Base-by-base conservation (phyloP, 2,113 vertebrate genomes). In the Pterocles gutturalis region DNA sequence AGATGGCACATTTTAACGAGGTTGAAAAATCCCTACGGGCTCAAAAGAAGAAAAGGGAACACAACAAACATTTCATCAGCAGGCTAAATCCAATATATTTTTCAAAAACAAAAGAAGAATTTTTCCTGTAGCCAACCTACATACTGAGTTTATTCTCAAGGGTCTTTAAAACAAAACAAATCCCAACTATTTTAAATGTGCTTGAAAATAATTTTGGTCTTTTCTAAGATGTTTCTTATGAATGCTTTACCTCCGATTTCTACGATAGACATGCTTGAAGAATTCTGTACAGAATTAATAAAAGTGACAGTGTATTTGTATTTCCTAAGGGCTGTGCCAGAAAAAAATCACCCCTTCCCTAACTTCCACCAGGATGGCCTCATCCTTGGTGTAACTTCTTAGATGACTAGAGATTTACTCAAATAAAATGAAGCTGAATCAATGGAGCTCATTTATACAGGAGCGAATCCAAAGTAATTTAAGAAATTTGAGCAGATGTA, bases 1-100 rank as follows among this genome's bases (percentile, higher is more conserved):
- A 95, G 94, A 93, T 97, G 91, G 86, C 73, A 84, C 31, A 91
- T 79, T 90, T 92, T 95, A 95, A 93, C 7, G 0, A 93, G 90
- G 53, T 77, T 86, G 70, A 90, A 90, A 93, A 93, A 83, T 71
- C 86, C 58, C 83, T 28, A 7, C 7, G 10, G 82, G 86, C 55
- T 93, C 43, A 89, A 95, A 88, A 72, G 36, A 86, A 89, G 79
- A 92, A 80, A 53, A 61, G n/a, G n/a, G 72, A 71, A 45, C 80
- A 62, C 29, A 75, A 55, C 43, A 78, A 90, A 79, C 8, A 49
- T 76, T 95, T 96, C 45, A 77, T 95, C 81, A 96, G 46, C 73
- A 53, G 15, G 38, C 25, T 93, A 76, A 85, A 90, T 95, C 71
- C 19, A 91, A 82, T 93, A 75, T 76, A 58, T 69, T 83, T 69